A percentile compares a stretch with the other conserved stretches of the same genome.
These are phyloP conservation scores for Nezara viridula DNA, from an alignment of 2,888 invertebrate genomes.

Conservation along the genomic window DNA sequence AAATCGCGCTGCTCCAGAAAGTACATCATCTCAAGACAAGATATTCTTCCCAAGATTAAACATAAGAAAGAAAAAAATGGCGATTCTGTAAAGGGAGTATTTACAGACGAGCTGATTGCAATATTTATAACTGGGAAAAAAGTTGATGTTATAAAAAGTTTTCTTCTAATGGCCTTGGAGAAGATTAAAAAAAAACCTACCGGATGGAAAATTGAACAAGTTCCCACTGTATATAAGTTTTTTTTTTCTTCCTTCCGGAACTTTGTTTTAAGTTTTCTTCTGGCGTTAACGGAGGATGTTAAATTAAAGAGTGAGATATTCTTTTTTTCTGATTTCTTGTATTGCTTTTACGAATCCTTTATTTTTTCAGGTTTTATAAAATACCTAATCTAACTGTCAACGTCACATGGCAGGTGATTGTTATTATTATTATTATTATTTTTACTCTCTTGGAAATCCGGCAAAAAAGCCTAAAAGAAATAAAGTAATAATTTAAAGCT, in stretches of 20 bases:
- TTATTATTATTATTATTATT: too few relatives aligned
- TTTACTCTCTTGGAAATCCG: too few relatives aligned
- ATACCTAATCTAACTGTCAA: too few relatives aligned
- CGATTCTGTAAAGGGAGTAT: neutral
- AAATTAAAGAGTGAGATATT: neutral
- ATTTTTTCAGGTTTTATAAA: neutral
- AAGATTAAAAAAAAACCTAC: conserved; percentile 36
- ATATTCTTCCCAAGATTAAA: neutral
- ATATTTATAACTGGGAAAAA: conserved; percentile 6
- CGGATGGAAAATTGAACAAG: conserved; percentile 42
- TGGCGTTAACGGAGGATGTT: neutral
- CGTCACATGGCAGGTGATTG: too few relatives aligned
- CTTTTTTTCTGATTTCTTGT: neutral
- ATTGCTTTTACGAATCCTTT: neutral
- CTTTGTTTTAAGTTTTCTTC: conserved; percentile 16
- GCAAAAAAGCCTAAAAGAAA: too few relatives aligned
- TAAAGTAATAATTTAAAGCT: too few relatives aligned
- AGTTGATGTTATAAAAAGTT: conserved; percentile 34
- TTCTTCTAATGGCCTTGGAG: conserved; percentile 26
- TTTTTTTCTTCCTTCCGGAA: neutral
- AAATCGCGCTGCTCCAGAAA: neutral
- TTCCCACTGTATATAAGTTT: conserved; percentile 9
- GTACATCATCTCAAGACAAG: neutral
- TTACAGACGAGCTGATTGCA: conserved; percentile 13
- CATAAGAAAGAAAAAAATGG: neutral